A percentile compares a stretch with the other conserved stretches of the same genome.
phyloP scores from a whole-genome alignment of 2,113 vertebrate species.

The Toxostoma redivivum region DNA sequence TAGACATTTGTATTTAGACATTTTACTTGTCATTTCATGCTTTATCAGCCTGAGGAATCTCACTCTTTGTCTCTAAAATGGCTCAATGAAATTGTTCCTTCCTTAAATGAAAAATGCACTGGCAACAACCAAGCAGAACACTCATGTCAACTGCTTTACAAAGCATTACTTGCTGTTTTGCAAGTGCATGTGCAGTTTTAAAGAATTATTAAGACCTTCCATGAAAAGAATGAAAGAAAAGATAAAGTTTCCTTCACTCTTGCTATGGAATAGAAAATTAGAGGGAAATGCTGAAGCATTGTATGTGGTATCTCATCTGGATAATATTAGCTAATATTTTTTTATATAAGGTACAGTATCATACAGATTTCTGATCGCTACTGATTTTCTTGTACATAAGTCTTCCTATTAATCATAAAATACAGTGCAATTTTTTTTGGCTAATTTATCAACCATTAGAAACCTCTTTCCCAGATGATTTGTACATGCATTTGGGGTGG shows the following conservation, averaged over 20 bases:
- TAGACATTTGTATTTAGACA: slow-evolving; percentile 27
- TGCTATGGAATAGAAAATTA: neutral
- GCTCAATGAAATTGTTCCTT: neutral
- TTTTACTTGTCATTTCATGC: slow-evolving; percentile 51
- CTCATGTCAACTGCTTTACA: neutral
- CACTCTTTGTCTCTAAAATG: slow-evolving; percentile 2
- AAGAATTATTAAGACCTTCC: neutral
- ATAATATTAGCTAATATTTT: neutral
- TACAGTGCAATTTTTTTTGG: neutral
- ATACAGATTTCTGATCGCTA: neutral
- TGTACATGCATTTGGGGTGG: neutral
- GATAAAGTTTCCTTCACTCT: neutral
- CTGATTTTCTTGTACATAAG: neutral
- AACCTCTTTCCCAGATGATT: neutral
- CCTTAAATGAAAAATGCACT: neutral
- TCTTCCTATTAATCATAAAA: neutral
- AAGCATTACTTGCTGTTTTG: neutral
- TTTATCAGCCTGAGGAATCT: slow-evolving; percentile 56
- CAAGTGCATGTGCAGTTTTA: neutral
- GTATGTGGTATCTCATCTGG: neutral
- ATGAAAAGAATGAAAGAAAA: slow-evolving; percentile 1
- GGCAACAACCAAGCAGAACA: neutral
- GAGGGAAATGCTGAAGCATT: neutral
- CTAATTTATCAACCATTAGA: neutral
- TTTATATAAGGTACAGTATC: neutral